Conservation (phyloP, 2,113 vertebrate species). For the Lepisosteus osseus region DNA sequence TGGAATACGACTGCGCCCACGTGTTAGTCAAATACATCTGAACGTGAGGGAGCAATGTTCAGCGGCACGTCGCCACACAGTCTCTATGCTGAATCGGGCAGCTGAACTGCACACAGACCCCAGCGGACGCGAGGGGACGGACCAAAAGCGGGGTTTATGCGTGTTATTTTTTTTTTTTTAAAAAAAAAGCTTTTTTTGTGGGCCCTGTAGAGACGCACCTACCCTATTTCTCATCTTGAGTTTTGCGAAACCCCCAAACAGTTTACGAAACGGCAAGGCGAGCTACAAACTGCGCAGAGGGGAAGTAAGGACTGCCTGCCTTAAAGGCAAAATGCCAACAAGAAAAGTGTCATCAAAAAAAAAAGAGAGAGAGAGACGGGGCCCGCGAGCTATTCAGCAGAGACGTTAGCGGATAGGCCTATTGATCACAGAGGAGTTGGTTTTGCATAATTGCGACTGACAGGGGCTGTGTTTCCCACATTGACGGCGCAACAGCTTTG, state of each 20-base stretch:
- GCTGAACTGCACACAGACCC: no score
- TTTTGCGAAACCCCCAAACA: neutral
- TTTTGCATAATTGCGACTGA: slow-evolving; percentile 55
- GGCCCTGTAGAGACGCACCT: no score
- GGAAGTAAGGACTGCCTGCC: neutral
- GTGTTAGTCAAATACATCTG: no score
- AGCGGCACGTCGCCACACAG: no score
- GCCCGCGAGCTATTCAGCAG: slow-evolving; percentile 38
- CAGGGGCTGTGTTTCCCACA: slow-evolving; percentile 50
- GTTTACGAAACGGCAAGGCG: neutral
- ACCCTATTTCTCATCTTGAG: no score
- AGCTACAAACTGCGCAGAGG: neutral
- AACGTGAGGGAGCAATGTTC: no score
- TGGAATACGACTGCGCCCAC: no score
- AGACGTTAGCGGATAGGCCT: slow-evolving; percentile 34
- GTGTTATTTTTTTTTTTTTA: no score
- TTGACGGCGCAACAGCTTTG: slow-evolving; percentile 50
- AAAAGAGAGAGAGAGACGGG: slow-evolving; percentile 13
- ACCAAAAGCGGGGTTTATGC: no score
- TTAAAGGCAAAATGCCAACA: slow-evolving; percentile 5
- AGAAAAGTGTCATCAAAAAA: slow-evolving; percentile 7
- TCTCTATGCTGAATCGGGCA: no score
- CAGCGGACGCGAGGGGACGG: no score
- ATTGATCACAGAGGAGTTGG: slow-evolving; percentile 49
- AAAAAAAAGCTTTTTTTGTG: no score